A percentile compares a stretch with the other conserved stretches of the same genome.
phyloP scores from a whole-genome alignment of 2,888 invertebrate species.

The Apamea crenata region DNA sequence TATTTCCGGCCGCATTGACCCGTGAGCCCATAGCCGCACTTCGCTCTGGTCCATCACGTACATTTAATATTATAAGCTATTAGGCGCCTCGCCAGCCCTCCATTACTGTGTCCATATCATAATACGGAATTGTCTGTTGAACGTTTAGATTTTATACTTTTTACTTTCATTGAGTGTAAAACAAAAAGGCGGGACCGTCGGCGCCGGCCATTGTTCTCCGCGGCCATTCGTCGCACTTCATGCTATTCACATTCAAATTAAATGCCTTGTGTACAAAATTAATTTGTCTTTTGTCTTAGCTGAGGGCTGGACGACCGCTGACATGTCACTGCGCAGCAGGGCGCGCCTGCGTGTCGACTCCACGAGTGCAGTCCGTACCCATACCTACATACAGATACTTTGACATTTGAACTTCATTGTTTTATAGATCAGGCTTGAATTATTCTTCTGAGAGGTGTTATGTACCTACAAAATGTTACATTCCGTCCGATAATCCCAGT shows the following conservation, averaged over 20 bases:
- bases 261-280: conserved; percentile 90
- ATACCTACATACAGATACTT: conserved; percentile 39
- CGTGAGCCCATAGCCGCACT: conserved; percentile 70
- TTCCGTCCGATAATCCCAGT: background rate
- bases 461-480: conserved; percentile 6
- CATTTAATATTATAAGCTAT: conserved; percentile 89
- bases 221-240: conserved; percentile 90
- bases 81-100: conserved; percentile 87
- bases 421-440: conserved; percentile 40
- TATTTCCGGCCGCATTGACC: conserved; percentile 80
- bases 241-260: conserved; percentile 91
- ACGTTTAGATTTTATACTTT: conserved; percentile 88
- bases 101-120: conserved; percentile 90
- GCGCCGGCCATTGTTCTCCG: conserved; percentile 90
- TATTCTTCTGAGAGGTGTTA: conserved; percentile 41
- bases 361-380: conserved; percentile 33
- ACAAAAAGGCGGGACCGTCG: conserved; percentile 87
- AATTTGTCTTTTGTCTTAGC: conserved; percentile 91
- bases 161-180: conserved; percentile 86
- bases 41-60: conserved; percentile 84
- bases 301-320: conserved; percentile 78
- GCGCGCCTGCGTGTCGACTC: conserved; percentile 68
- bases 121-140: conserved; percentile 89
- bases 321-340: conserved; percentile 87
- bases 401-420: conserved; percentile 64